Evolutionary conservation across 1,140 invertebrate species (phyloP), one percentile per base, ranked within the genome.

Genomic region (Drosophila nannoptera): DNA sequence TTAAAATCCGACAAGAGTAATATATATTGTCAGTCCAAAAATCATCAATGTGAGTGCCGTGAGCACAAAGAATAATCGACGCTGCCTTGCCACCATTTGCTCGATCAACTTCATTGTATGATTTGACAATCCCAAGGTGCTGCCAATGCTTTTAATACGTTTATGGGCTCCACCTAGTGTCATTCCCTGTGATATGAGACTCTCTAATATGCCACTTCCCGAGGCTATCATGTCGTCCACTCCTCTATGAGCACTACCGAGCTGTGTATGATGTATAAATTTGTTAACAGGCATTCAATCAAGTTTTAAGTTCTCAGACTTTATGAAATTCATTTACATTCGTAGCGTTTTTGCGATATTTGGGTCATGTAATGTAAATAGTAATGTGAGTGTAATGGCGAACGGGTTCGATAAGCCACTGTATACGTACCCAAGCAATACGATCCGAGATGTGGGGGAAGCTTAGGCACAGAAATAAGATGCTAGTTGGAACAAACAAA

Each of bases 51-150:
- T 98, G 4, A 98, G 82, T 36, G 97, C 80, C 93, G 99, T 97
- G 52, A 97, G 97, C 14, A 94, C 94, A 65, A 97, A 92, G 45
- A 99, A 92, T 70, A 99, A 93, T 76, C 95, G 95, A 90, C 97
- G 97, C 90, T 99, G 98, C 87, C 98, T 95, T 16, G 92, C 91
- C 2, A 95, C 93, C 77, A 98, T 90, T 56, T 94, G 92, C 88
- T 99, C 98, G 73, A 99, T 99, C 16, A 99, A 91, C 75, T 95
- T 93, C 93, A 99, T 98, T 0, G 98, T 98, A 31, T 98, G 97
- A 83, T 98, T 98, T 4, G 97, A 99, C 29, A 99, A 90, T 0
- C 98, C 98, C n/a, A 99, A 91, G 0, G 95, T 97, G 87, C 97
- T 98, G 9, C 95, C 95, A 84, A 99, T 94, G 76, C 98, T 96